Percentiles rank a stretch among this genome's conserved stretches.
These are phyloP conservation scores for Lysiphlebus fabarum DNA, from an alignment of 1,140 invertebrate species.

Conservation along the genomic window DNA sequence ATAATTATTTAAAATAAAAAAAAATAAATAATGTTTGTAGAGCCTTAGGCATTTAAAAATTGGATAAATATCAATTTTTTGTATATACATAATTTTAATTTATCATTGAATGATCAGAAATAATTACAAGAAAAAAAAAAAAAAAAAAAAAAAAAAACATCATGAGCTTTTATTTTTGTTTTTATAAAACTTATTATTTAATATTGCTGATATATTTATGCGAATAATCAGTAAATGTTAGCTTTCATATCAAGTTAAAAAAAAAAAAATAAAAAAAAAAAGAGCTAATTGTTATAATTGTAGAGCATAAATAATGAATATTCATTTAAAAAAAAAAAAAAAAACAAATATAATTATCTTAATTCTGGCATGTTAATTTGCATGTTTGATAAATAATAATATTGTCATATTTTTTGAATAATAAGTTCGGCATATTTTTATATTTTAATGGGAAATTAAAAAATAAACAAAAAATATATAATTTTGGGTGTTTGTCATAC, in stretches of 20 bases:
- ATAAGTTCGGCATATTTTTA: background rate
- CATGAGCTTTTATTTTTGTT: background rate
- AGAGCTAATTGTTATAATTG: too few species aligned
- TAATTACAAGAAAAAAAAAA: too few species aligned
- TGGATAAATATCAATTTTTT: constrained; percentile 3
- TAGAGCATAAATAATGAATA: too few species aligned
- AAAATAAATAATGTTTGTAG: constrained; percentile 6
- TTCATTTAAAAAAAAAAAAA: too few species aligned
- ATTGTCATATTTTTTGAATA: background rate
- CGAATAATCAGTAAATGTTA: too few species aligned
- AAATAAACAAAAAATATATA: too few species aligned
- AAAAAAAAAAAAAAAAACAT: too few species aligned
- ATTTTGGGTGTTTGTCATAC: constrained; percentile 17
- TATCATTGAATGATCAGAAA: background rate
- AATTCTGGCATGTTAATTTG: constrained; percentile 5
- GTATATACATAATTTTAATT: constrained; percentile 9
- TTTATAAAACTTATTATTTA: background rate
- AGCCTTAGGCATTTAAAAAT: constrained; percentile 10
- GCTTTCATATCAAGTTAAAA: too few species aligned
- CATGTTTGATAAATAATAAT: constrained; percentile 29
- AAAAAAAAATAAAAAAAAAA: too few species aligned
- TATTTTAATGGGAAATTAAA: background rate
- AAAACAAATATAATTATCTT: too few species aligned
- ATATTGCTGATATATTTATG: too few species aligned
- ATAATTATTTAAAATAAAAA: too few species aligned